Evolutionary conservation across 2,113 vertebrate species (phyloP).

Genomic region (Aspiorhynchus laticeps): DNA sequence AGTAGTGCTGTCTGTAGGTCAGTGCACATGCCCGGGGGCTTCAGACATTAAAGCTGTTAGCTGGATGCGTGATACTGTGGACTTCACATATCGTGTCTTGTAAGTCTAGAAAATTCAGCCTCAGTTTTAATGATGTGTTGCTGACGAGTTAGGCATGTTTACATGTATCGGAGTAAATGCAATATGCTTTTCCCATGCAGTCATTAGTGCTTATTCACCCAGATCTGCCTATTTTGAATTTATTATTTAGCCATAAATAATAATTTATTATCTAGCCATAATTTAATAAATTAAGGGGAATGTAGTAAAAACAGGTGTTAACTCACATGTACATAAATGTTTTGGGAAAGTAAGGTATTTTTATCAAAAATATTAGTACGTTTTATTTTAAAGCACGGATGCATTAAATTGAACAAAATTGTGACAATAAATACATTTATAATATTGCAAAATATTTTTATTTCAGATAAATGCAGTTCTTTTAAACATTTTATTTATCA

Average conservation of each 20-base stretch:
- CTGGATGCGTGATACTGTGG: conserved; percentile 19
- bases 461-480: not conserved
- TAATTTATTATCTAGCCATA: not conserved
- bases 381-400: not conserved
- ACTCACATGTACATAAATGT: not conserved
- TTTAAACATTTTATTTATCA: not conserved
- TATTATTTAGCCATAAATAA: not conserved
- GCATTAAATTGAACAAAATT: not conserved
- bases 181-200: not conserved
- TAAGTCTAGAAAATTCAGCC: not conserved
- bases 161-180: not conserved
- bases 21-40: not conserved
- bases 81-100: conserved; percentile 9
- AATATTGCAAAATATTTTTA: not conserved
- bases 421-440: not conserved
- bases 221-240: not conserved
- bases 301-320: not conserved
- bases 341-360: not conserved
- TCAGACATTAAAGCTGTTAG: conserved; percentile 17
- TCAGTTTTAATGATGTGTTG: conserved; percentile 4
- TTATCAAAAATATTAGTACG: not conserved
- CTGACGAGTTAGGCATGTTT: not conserved
- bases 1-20: conserved; percentile 1
- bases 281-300: not conserved
- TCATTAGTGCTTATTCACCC: not conserved